Base-by-base conservation (phyloP, 2,113 vertebrate species). In the Phaetusa simplex region DNA sequence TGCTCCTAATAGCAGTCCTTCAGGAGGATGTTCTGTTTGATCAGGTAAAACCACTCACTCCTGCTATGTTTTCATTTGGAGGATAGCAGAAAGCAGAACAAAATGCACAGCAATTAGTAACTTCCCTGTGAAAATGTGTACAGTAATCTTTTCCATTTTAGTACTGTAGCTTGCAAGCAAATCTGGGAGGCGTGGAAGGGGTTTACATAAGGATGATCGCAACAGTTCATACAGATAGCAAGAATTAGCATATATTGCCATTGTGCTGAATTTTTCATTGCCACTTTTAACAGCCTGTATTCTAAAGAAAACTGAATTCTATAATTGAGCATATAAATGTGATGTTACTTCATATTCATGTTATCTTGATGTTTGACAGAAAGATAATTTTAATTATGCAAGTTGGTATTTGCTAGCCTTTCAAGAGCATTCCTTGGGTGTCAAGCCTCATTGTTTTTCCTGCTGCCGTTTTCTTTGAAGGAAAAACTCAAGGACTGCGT, bases 171-270 rank as follows among this genome's bases (percentile, higher is more conserved):
- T 83, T 50, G 61, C 61, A 80, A 92, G 80, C 27, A 86, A 78
- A 77, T 61, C 36, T 65, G 65, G 59, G 42, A 90, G 77, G n/a
- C 1, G 0, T 76, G 70, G 83, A 87, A 89, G 30, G 65, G 30
- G 26, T 80, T 93, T 90, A 30, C 52, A 38, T 34, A 73, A 89
- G 52, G 56, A 17, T 61, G 59, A 84, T 85, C 67, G 66, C 23
- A 56, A 36, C 38, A 76, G 21, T 88, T 78, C 40, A 45, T 81
- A 34, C 71, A 67, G 22, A 80, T 83, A 90, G 34, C 64, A 92
- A 94, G 64, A 93, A 93, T 88, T 88, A 91, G 49, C 78, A 67
- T 95, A 36, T 20, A 59, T 95, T 93, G 47, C 64, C 72, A 61
- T 47, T 67, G 40, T 27, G 55, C 30, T 77, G 76, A 66, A 19